These are phyloP conservation scores for Venusia cambrica DNA, from an alignment of 2,888 invertebrate species.

Conservation along the genomic window DNA sequence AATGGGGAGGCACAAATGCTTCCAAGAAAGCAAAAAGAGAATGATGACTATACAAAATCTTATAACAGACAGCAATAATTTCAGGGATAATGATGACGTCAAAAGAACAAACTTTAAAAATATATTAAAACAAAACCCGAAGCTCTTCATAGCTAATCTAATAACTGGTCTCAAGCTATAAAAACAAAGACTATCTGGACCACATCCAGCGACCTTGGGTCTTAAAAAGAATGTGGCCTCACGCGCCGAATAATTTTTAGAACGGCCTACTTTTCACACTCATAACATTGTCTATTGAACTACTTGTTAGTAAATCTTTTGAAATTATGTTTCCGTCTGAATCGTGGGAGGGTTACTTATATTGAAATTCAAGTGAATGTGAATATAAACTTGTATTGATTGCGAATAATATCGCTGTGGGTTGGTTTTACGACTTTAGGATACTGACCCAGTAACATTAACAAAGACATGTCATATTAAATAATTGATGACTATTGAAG, in stretches of 20 bases:
- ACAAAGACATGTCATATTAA: too few species aligned
- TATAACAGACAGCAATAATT: background rate
- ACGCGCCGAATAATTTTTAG: constrained; percentile 62
- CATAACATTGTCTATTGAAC: constrained; percentile 40
- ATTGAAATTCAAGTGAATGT: constrained; percentile 26
- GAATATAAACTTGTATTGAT: constrained; percentile 24
- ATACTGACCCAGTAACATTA: constrained; percentile 14
- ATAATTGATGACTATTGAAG: too few species aligned
- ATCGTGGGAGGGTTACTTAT: too few species aligned
- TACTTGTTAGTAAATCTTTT: constrained; percentile 25
- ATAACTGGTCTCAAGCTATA: constrained; percentile 39
- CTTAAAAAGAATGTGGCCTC: constrained; percentile 58
- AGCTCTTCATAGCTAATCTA: constrained; percentile 41
- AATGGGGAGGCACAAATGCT: too few species aligned
- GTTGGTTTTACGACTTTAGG: constrained; percentile 16
- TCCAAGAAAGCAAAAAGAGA: constrained; percentile 16
- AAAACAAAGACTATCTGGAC: constrained; percentile 63
- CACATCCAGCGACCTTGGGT: constrained; percentile 76
- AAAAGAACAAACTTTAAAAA: constrained; percentile 8
- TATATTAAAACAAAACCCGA: constrained; percentile 6
- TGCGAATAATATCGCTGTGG: constrained; percentile 21
- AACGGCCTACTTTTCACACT: constrained; percentile 57
- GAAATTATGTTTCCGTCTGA: constrained; percentile 24
- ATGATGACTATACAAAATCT: constrained; percentile 18
- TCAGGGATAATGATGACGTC: constrained; percentile 6